Evolutionary conservation across 37 sponge, comb jelly and placozoan genomes (phyloP).

Genomic region (Spongia lamella): DNA sequence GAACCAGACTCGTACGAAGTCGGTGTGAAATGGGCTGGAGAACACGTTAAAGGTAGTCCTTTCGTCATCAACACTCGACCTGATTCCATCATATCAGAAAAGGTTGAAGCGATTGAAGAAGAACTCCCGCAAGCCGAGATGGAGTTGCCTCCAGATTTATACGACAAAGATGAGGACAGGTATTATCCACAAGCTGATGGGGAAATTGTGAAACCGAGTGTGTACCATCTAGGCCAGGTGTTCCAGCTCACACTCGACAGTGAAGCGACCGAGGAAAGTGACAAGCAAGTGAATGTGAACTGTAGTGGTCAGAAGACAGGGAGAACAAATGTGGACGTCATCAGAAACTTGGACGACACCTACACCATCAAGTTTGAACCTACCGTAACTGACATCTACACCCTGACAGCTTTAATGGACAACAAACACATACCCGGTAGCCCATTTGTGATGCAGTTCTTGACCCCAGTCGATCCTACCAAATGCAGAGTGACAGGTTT

Average conservation of each 20-base stretch:
- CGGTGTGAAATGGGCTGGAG: conserved; percentile 32
- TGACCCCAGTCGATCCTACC: conserved; percentile 26
- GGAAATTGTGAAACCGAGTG: too few species aligned
- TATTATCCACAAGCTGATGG: too few species aligned
- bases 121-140: conserved; percentile 10
- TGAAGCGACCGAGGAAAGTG: conserved; percentile 5
- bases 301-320: conserved; percentile 53
- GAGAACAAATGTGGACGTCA: not conserved
- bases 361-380: conserved; percentile 52
- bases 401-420: conserved; percentile 27
- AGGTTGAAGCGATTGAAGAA: conserved; percentile 21
- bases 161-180: not conserved
- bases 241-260: not conserved
- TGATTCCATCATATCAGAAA: conserved; percentile 30
- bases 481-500: conserved; percentile 46
- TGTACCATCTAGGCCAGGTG: too few species aligned
- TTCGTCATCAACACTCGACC: conserved; percentile 53
- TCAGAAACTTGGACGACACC: not conserved
- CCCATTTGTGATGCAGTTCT: conserved; percentile 51
- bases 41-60: conserved; percentile 50
- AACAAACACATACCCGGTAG: conserved; percentile 37
- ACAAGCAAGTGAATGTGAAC: conserved; percentile 25
- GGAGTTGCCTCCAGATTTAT: conserved; percentile 44
- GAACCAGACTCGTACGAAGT: conserved; percentile 47
- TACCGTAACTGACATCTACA: conserved; percentile 54